These are phyloP conservation scores for Lochmaea capreae DNA, from an alignment of 2,888 invertebrate species.

Conservation along the genomic window DNA sequence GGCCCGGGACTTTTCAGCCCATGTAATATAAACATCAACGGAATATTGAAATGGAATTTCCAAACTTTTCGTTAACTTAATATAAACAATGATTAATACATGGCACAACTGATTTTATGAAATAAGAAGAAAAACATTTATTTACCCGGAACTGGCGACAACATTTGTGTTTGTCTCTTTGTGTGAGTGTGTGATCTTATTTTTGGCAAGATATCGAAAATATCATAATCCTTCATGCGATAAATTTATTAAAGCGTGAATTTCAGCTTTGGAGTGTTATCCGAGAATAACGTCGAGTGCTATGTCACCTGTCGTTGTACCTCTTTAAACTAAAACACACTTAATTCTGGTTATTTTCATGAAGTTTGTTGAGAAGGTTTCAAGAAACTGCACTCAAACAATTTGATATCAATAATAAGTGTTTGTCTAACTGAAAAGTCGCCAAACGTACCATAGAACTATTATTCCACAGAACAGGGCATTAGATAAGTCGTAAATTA, in stretches of 20 bases:
- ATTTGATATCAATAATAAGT: neutral
- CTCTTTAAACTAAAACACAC: slow-evolving; percentile 32
- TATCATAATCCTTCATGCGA: slow-evolving; percentile 40
- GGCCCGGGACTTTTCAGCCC: too few relatives aligned
- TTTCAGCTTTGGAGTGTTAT: slow-evolving; percentile 36
- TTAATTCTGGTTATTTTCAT: slow-evolving; percentile 37
- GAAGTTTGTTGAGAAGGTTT: neutral
- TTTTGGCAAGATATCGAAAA: slow-evolving; percentile 37
- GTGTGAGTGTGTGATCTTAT: slow-evolving; percentile 20
- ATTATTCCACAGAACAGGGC: too few relatives aligned
- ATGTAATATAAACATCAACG: too few relatives aligned
- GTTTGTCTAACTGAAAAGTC: neutral
- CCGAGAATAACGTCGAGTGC: slow-evolving; percentile 31
- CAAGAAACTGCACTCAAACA: slow-evolving; percentile 3
- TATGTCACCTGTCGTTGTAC: slow-evolving; percentile 33
- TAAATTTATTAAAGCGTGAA: slow-evolving; percentile 39
- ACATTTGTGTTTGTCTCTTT: slow-evolving; percentile 3
- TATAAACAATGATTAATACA: neutral
- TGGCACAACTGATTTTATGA: neutral
- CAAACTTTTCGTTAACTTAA: too few relatives aligned
- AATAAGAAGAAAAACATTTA: neutral
- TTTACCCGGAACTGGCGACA: slow-evolving; percentile 16
- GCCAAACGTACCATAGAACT: too few relatives aligned
- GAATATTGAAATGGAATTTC: too few relatives aligned
- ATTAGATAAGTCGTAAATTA: too few relatives aligned